Percentiles rank a stretch among this genome's conserved stretches.
phyloP scores from a whole-genome alignment of 2,888 invertebrate genomes.

The Clitarchus hookeri region DNA sequence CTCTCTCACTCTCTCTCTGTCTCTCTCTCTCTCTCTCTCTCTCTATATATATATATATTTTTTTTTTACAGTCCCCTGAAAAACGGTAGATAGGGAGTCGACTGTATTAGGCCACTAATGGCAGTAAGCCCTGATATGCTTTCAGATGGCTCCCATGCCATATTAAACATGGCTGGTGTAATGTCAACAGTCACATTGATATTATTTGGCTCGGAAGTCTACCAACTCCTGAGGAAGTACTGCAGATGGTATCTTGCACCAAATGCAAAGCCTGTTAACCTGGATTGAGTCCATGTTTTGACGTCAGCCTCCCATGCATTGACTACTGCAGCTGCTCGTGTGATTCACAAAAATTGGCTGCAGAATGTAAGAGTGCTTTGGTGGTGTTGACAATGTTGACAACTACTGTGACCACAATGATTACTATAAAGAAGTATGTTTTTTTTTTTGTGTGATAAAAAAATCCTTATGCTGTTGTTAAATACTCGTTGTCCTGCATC shows the following conservation, averaged over 20 bases:
- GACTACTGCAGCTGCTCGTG: neutral
- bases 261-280: conserved; percentile 11
- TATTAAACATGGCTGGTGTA: conserved; percentile 16
- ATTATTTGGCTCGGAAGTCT: conserved; percentile 16
- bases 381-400: neutral
- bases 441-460: neutral
- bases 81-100: neutral
- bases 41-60: no score
- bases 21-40: no score
- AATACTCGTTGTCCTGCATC: no score
- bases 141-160: conserved; percentile 16
- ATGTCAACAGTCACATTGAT: neutral
- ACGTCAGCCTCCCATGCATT: conserved; percentile 15
- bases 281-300: neutral
- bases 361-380: neutral
- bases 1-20: no score
- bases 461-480: no score
- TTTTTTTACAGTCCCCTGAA: neutral
- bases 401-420: no score
- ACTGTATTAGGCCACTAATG: neutral
- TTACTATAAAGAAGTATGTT: neutral
- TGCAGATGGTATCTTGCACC: conserved; percentile 4
- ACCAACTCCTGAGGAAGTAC: conserved; percentile 20
- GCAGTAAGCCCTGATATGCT: neutral
- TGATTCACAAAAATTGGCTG: neutral